phyloP scores from a whole-genome alignment of 64 coral and sea anemone genomes.

The Stichodactyla mertensii region DNA sequence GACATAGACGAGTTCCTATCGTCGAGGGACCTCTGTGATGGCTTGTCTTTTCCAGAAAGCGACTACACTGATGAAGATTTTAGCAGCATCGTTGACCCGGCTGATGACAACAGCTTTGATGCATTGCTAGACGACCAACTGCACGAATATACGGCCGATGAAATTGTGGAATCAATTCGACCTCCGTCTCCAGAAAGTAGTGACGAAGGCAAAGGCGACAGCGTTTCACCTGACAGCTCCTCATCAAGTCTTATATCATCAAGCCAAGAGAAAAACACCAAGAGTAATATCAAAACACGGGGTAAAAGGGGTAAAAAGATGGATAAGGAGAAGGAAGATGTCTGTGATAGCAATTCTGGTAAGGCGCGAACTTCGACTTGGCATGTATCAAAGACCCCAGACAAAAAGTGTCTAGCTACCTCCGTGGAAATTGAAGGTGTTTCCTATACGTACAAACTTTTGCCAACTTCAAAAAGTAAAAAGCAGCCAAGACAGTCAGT shows the following conservation, averaged over 20 bases:
- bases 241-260: background rate
- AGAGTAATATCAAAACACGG: background rate
- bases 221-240: background rate
- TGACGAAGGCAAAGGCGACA: background rate
- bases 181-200: background rate
- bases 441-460: conserved; percentile 1
- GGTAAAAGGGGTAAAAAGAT: background rate
- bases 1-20: conserved; percentile 57
- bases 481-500: conserved; percentile 19
- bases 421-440: conserved; percentile 22
- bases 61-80: conserved; percentile 49
- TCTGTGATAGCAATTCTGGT: background rate
- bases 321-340: background rate
- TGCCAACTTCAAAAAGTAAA: background rate
- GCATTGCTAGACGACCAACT: background rate
- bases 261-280: background rate
- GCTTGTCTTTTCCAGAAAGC: conserved; percentile 34
- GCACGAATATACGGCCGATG: conserved; percentile 7
- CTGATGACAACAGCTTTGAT: background rate
- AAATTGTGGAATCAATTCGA: background rate
- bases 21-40: conserved; percentile 29
- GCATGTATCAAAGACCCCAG: background rate
- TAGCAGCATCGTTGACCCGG: background rate
- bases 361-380: conserved; percentile 12
- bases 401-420: conserved; percentile 5